A percentile compares a stretch with the other conserved stretches of the same genome.
phyloP scores from a whole-genome alignment of 2,797 vertebrate genomes.

The Syngnathus acus region DNA sequence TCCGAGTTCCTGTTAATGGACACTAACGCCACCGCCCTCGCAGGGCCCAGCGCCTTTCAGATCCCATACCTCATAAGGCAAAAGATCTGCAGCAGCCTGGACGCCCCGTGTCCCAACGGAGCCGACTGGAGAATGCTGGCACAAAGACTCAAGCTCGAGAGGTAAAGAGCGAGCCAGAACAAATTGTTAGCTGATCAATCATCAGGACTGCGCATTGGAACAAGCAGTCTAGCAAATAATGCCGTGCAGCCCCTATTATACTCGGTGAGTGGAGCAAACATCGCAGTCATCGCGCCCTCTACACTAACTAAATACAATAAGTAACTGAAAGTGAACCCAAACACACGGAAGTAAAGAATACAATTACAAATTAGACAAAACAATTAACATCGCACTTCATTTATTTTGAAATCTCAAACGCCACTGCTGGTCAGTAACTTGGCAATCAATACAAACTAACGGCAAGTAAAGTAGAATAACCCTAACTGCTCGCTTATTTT shows the following conservation, averaged over 20 bases:
- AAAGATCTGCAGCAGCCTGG: conserved; percentile 98
- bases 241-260: conserved; percentile 18
- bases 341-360: too few species aligned
- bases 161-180: conserved; percentile 59
- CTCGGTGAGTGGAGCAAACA: not conserved
- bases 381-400: too few species aligned
- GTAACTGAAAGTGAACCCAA: too few species aligned
- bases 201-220: conserved; percentile 3
- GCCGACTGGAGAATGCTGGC: conserved; percentile 95
- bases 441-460: too few species aligned
- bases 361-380: too few species aligned
- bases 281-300: too few species aligned
- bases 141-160: conserved; percentile 96
- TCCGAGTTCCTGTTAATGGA: conserved; percentile 83
- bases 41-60: conserved; percentile 98
- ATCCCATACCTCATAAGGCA: conserved; percentile 99
- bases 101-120: conserved; percentile 85
- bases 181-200: conserved; percentile 18
- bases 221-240: conserved; percentile 10
- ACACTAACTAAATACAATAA: too few species aligned
- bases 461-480: too few species aligned
- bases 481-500: too few species aligned
- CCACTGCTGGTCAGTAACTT: too few species aligned
- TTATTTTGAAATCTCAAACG: too few species aligned
- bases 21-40: conserved; percentile 85